Evolutionary conservation across 2,113 vertebrate species (phyloP).

Genomic region (Pangasianodon hypophthalmus): DNA sequence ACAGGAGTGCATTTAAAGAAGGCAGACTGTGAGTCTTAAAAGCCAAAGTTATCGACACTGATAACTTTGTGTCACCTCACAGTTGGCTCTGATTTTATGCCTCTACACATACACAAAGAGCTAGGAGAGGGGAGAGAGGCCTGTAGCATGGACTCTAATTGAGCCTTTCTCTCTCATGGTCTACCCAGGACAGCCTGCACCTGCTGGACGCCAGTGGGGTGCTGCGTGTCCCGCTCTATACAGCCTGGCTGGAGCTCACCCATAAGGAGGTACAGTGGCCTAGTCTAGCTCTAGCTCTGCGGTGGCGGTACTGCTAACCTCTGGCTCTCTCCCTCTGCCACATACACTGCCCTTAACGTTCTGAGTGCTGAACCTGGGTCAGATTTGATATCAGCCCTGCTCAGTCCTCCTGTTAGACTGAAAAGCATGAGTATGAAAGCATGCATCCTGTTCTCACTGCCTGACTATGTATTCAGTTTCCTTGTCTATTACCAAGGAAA

Average conservation of each 20-base stretch:
- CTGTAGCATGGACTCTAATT: constrained; percentile 52
- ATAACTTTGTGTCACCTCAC: not conserved
- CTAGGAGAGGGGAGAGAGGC: constrained; percentile 19
- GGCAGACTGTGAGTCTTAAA: constrained; percentile 7
- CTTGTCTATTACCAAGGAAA: not conserved
- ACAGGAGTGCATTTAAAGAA: constrained; percentile 8
- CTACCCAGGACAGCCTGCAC: constrained; percentile 77
- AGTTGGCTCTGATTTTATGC: constrained; percentile 23
- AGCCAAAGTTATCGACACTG: constrained; percentile 20
- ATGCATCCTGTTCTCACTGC: not conserved
- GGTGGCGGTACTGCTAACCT: constrained; percentile 41
- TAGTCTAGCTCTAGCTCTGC: constrained; percentile 60
- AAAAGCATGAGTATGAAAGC: not conserved
- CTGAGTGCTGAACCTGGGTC: constrained; percentile 10
- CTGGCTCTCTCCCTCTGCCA: constrained; percentile 12
- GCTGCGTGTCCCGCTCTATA: constrained; percentile 77
- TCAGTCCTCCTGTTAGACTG: not conserved
- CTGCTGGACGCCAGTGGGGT: constrained; percentile 79
- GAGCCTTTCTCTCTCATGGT: constrained; percentile 70
- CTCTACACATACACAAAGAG: constrained; percentile 18
- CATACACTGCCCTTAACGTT: not conserved
- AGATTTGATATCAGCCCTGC: not conserved
- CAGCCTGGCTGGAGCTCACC: constrained; percentile 80
- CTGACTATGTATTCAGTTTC: not conserved
- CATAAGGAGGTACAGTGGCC: constrained; percentile 78